These are phyloP conservation scores for Betta splendens DNA, from an alignment of 2,797 vertebrate genomes.

Conservation along the genomic window DNA sequence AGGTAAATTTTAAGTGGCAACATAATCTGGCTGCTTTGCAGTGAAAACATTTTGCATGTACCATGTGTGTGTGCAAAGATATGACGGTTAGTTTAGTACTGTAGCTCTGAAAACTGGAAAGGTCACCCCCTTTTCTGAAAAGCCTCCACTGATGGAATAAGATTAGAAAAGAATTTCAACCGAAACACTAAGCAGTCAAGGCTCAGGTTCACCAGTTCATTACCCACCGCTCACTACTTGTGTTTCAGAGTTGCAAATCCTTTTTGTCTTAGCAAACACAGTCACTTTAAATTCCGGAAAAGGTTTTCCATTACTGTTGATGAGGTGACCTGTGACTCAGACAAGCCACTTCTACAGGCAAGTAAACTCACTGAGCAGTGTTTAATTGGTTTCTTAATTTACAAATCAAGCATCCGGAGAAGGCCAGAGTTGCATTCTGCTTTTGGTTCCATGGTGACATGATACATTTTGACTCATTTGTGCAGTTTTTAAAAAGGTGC, in stretches of 20 bases:
- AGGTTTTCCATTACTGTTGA: constrained; percentile 44
- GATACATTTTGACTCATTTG: constrained; percentile 19
- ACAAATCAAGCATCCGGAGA: constrained; percentile 20
- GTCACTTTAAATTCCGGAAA: constrained; percentile 49
- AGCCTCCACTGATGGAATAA: constrained; percentile 1
- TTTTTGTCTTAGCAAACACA: constrained; percentile 44
- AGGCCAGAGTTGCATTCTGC: constrained; percentile 18
- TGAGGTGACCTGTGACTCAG: constrained; percentile 57
- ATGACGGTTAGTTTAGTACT: constrained; percentile 11
- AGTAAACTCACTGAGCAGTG: constrained; percentile 38
- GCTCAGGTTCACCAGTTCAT: constrained; percentile 32
- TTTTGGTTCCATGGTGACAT: constrained; percentile 14
- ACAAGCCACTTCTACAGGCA: constrained; percentile 29
- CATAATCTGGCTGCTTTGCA: constrained; percentile 41
- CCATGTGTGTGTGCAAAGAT: constrained; percentile 17
- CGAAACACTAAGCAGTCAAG: constrained; percentile 10
- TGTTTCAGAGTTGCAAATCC: constrained; percentile 37
- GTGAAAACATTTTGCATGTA: constrained; percentile 3
- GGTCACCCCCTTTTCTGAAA: constrained; percentile 8
- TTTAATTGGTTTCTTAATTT: constrained; percentile 29
- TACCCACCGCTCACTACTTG: constrained; percentile 23
- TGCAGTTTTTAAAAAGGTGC: constrained; percentile 4
- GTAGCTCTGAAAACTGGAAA: neutral
- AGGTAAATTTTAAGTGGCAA: constrained; percentile 65
- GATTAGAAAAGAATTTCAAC: constrained; percentile 13